Evolutionary conservation across 2,888 invertebrate genomes (phyloP).

Genomic region (Pseudeuparius sepicola): DNA sequence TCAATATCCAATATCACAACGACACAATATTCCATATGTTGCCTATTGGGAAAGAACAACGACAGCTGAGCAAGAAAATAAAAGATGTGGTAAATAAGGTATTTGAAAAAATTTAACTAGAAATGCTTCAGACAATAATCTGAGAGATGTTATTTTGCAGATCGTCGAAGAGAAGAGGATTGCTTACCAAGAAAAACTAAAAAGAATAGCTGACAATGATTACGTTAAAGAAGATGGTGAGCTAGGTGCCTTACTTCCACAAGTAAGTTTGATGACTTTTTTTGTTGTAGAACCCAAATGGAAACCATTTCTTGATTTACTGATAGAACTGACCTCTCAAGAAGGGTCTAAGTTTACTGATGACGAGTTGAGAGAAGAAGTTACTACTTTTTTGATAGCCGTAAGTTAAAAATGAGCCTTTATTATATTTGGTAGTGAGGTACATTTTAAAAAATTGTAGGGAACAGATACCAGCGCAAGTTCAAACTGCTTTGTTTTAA

Average conservation of each 20-base stretch:
- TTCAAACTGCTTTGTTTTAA: constrained; percentile 26
- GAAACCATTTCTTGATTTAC: constrained; percentile 42
- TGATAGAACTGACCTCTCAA: constrained; percentile 38
- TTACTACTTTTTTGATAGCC: constrained; percentile 47
- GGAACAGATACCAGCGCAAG: constrained; percentile 30
- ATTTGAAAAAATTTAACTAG: constrained; percentile 1
- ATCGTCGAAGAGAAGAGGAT: constrained; percentile 21
- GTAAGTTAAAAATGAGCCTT: no score
- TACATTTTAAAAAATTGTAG: constrained; percentile 20
- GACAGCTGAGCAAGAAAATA: constrained; percentile 14
- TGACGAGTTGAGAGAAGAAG: constrained; percentile 47
- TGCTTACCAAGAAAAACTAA: constrained; percentile 12
- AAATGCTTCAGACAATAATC: no score
- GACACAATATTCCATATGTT: constrained; percentile 22
- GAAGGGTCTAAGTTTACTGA: constrained; percentile 44
- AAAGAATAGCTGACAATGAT: constrained; percentile 14
- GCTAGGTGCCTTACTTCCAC: constrained; percentile 29
- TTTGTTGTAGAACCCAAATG: constrained; percentile 28
- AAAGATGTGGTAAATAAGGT: constrained; percentile 22
- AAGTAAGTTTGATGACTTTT: constrained; percentile 1
- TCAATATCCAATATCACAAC: constrained; percentile 24
- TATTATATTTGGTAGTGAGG: no score
- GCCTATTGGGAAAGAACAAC: constrained; percentile 18
- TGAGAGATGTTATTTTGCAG: no score
- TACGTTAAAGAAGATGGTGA: constrained; percentile 31